Conservation (phyloP, 1,140 invertebrate genomes). For the Drosophila elegans region DNA sequence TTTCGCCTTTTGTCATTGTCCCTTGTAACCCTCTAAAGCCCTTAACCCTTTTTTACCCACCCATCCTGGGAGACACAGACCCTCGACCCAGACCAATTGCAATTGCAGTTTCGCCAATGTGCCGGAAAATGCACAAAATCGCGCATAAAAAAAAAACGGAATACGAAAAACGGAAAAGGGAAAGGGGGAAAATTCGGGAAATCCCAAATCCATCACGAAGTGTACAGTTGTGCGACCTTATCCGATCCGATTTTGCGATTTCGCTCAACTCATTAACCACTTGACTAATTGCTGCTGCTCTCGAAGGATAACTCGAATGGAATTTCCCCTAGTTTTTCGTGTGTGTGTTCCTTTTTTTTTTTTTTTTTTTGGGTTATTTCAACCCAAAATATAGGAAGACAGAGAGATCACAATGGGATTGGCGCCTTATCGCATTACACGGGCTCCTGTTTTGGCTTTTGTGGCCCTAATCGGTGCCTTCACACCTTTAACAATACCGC, state of each 20-base stretch:
- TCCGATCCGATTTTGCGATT: constrained; percentile 47
- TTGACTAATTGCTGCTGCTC: constrained; percentile 73
- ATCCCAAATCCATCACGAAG: constrained; percentile 31
- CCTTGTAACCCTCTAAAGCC: constrained; percentile 62
- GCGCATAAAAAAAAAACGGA: not conserved
- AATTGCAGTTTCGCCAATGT: constrained; percentile 52
- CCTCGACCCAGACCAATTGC: constrained; percentile 17
- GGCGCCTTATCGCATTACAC: constrained; percentile 76
- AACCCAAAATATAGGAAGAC: constrained; percentile 36
- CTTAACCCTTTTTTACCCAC: constrained; percentile 64
- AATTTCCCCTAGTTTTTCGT: constrained; percentile 8
- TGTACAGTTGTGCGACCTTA: constrained; percentile 47
- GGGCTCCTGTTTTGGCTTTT: constrained; percentile 48
- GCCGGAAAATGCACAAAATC: constrained; percentile 48
- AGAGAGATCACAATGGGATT: constrained; percentile 56
- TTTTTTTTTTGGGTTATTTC: constrained; percentile 18
- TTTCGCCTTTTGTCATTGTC: constrained; percentile 43
- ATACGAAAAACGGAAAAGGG: constrained; percentile 1
- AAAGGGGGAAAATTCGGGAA: constrained; percentile 22
- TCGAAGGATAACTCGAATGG: constrained; percentile 23
- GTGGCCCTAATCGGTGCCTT: constrained; percentile 63
- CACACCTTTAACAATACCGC: constrained; percentile 73
- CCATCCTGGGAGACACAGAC: not conserved
- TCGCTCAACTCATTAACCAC: constrained; percentile 79
- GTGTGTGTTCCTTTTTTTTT: not conserved